These are phyloP conservation scores for Arothron firmamentum DNA, from an alignment of 2,113 vertebrate genomes.

Conservation along the genomic window DNA sequence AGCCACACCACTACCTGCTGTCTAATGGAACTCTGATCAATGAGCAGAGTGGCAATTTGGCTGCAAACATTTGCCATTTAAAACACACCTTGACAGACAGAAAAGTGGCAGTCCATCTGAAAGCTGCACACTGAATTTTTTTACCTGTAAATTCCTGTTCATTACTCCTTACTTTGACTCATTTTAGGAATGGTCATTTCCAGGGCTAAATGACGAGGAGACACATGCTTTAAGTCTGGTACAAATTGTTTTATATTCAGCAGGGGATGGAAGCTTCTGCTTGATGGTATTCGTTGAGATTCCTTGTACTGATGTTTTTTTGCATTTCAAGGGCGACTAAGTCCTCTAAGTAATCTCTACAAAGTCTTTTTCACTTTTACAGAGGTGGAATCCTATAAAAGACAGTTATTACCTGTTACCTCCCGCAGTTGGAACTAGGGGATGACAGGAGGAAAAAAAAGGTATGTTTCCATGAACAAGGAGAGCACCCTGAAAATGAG, in stretches of 20 bases:
- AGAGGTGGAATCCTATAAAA: neutral
- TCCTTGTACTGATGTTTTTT: neutral
- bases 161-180: neutral
- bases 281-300: neutral
- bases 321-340: neutral
- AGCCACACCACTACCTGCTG: neutral
- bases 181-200: neutral
- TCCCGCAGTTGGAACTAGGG: too few relatives aligned
- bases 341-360: neutral
- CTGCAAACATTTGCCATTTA: constrained; percentile 2
- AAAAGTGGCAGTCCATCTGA: constrained; percentile 2
- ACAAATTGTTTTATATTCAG: neutral
- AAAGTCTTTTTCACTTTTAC: too few relatives aligned
- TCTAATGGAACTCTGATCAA: constrained; percentile 8
- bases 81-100: constrained; percentile 1
- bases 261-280: neutral
- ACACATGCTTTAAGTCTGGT: neutral
- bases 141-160: neutral
- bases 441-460: too few relatives aligned
- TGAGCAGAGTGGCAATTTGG: constrained; percentile 2
- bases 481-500: too few relatives aligned
- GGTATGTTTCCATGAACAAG: too few relatives aligned
- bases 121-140: neutral
- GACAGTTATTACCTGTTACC: neutral
- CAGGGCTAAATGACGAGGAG: neutral